These are phyloP conservation scores for Microcebus murinus DNA, from an alignment of 2,113 vertebrate genomes.

Conservation along the genomic window DNA sequence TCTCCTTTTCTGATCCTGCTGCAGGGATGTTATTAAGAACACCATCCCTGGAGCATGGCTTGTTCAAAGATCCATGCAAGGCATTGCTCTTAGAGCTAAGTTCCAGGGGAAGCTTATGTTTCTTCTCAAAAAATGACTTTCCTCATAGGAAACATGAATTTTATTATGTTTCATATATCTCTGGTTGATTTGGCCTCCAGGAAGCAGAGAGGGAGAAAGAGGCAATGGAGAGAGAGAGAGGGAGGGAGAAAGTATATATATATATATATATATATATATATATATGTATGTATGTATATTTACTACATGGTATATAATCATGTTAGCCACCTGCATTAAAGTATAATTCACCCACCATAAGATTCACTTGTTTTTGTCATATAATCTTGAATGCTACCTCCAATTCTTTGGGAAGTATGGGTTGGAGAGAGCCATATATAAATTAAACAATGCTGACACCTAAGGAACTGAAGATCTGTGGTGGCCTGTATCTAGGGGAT, in stretches of 20 bases:
- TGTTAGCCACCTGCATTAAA: neutral
- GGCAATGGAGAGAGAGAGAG: too few species aligned
- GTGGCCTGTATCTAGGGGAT: neutral
- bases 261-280: neutral
- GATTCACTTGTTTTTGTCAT: neutral
- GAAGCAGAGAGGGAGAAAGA: neutral
- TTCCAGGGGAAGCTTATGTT: neutral
- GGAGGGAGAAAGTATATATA: neutral
- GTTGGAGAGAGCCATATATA: neutral
- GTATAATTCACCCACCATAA: neutral
- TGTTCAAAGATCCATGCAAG: neutral
- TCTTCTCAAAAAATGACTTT: neutral
- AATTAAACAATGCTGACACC: neutral
- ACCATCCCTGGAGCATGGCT: rapidly evolving
- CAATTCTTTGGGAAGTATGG: neutral
- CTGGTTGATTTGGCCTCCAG: neutral
- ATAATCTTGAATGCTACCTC: neutral
- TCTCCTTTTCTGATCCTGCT: neutral
- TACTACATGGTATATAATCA: neutral
- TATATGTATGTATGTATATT: neutral
- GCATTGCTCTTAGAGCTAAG: neutral
- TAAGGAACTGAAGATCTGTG: neutral
- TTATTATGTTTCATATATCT: neutral
- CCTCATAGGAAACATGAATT: neutral
- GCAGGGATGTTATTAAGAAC: neutral